These are phyloP conservation scores for Pseudoatta argentina DNA, from an alignment of 1,140 invertebrate genomes.

Conservation along the genomic window DNA sequence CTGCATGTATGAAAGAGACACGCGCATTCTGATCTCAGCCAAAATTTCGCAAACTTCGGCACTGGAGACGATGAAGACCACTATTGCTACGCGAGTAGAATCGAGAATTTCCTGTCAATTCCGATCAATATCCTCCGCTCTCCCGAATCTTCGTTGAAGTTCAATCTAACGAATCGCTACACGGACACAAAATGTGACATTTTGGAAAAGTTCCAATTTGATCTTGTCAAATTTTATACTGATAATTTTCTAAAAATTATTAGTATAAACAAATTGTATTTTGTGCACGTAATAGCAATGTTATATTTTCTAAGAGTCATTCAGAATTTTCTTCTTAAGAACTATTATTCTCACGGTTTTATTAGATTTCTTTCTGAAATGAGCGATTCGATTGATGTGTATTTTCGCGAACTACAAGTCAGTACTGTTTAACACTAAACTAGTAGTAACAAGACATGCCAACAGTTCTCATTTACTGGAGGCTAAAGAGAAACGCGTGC, in stretches of 20 bases:
- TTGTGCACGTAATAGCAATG: not conserved
- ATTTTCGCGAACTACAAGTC: not conserved
- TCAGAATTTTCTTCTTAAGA: not conserved
- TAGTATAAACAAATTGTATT: not conserved
- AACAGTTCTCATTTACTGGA: constrained; percentile 34
- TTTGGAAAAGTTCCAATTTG: not conserved
- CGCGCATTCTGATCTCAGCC: constrained; percentile 29
- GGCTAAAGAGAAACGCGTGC: constrained; percentile 42
- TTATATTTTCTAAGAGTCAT: not conserved
- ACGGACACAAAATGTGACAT: not conserved
- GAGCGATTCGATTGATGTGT: not conserved
- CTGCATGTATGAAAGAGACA: not conserved
- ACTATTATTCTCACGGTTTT: not conserved
- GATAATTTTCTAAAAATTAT: not conserved
- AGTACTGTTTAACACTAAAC: constrained; percentile 6
- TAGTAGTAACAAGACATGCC: constrained; percentile 19
- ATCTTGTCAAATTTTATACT: not conserved
- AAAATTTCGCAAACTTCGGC: constrained; percentile 40
- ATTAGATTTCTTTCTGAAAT: not conserved
- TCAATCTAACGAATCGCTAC: not conserved
- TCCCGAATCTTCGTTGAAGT: constrained; percentile 1
- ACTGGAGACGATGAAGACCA: not conserved
- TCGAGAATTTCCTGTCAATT: not conserved
- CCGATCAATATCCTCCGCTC: constrained; percentile 5
- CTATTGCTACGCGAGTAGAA: constrained; percentile 5